phyloP scores from a whole-genome alignment of 2,797 vertebrate species.

The Arrhamphus sclerolepis region DNA sequence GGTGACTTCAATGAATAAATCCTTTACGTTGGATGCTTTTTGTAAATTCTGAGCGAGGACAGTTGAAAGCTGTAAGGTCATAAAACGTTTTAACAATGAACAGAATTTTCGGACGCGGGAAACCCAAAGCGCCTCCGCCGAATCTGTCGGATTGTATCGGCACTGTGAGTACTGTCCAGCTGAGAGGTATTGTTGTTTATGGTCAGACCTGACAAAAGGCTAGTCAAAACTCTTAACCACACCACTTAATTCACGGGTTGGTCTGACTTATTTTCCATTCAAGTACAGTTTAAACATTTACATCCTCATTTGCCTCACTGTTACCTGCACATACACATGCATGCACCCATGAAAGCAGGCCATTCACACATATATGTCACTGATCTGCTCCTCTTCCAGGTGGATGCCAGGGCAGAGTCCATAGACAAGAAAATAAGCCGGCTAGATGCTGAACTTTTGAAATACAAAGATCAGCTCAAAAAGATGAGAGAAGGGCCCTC shows the following conservation, averaged over 20 bases:
- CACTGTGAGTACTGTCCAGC: constrained; percentile 83
- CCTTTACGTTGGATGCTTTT: constrained; percentile 17
- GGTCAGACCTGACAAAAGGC: constrained; percentile 41
- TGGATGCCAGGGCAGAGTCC: constrained; percentile 93
- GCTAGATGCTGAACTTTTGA: constrained; percentile 92
- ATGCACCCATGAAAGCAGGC: background rate
- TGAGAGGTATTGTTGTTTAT: constrained; percentile 39
- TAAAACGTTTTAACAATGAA: constrained; percentile 82
- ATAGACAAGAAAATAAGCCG: constrained; percentile 96
- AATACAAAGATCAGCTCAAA: constrained; percentile 99
- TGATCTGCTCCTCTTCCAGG: constrained; percentile 72
- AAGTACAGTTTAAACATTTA: too few relatives aligned
- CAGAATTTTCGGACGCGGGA: constrained; percentile 93
- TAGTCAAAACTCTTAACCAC: background rate
- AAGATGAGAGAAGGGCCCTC: constrained; percentile 98
- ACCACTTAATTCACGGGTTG: too few relatives aligned
- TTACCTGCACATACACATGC: constrained; percentile 7
- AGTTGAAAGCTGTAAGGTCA: background rate
- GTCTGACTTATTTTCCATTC: too few relatives aligned
- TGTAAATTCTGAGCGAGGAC: constrained; percentile 18
- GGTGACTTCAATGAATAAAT: constrained; percentile 53
- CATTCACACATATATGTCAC: background rate
- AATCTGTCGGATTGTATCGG: constrained; percentile 96
- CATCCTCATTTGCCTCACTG: background rate
- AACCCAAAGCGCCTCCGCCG: constrained; percentile 88